Percentiles rank a stretch among this genome's conserved stretches.
These are phyloP conservation scores for Elephantulus edwardii DNA, from an alignment of 2,113 vertebrate species.

Conservation along the genomic window DNA sequence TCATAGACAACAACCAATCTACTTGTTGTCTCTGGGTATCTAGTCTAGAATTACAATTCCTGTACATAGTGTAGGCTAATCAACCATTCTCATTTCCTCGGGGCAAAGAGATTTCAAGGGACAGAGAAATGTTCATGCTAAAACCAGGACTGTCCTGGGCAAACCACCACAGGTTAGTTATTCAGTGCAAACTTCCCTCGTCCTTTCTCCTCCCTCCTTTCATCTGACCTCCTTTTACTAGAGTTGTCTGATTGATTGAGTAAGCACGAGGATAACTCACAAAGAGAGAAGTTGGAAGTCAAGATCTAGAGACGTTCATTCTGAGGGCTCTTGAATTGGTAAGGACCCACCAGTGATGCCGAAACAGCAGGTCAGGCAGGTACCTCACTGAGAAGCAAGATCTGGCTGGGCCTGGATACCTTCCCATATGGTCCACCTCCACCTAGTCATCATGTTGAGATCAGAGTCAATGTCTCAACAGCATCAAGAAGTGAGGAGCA, in stretches of 20 bases:
- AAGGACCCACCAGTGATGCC: background rate
- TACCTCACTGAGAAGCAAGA: background rate
- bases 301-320: background rate
- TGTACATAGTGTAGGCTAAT: fast-evolving
- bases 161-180: background rate
- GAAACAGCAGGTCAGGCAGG: background rate
- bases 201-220: background rate
- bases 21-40: background rate
- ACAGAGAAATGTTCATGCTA: fast-evolving
- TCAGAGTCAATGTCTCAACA: background rate
- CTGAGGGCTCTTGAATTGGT: background rate
- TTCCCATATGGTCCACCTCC: fast-evolving
- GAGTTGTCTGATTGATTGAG: background rate
- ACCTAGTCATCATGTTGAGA: background rate
- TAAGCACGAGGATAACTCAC: background rate
- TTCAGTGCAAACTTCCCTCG: background rate
- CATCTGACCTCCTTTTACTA: background rate
- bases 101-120: background rate
- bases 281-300: background rate
- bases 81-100: too few species aligned
- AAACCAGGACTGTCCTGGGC: background rate
- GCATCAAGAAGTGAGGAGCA: background rate
- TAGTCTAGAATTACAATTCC: background rate
- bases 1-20: too few species aligned
- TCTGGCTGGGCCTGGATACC: fast-evolving